Evolutionary conservation across 2,113 vertebrate genomes (phyloP), one percentile per base, ranked within the genome.

Genomic region (Chaetodon auriga): DNA sequence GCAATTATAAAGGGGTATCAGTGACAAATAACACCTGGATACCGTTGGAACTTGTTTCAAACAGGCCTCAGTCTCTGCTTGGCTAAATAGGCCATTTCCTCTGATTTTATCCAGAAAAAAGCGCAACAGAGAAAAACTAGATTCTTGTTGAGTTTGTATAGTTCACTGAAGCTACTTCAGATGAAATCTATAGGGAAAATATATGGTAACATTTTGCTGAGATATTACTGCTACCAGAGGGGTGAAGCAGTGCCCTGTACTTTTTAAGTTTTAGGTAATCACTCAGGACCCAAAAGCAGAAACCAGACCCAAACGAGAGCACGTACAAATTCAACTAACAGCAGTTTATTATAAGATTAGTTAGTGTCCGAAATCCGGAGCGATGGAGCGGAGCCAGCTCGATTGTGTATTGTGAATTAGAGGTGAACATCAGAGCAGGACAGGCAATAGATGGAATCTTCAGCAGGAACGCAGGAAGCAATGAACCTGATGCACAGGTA

Each of bases 1-100:
- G 68, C 57, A 66, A 36, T 77, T 87, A 65, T 70, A 68, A 86
- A 72, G 62, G 48, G 38, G 8, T 51, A 58, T 75, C 43, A 30
- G 66, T 74, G 71, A 77, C 64, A 61, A 38, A 75, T 23, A 69
- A 69, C 25, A 72, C 1, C 8, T 38, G 49, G 54, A 16, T 30
- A 6, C 25, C 48, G 41, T n/a, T 12, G 54, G 61, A 80, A 68
- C 63, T 7, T 66, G 71, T 87, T 70, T 78, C 69, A 78, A 81
- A 75, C 49, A 25, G 21, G 49, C 19, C n/a, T 73, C n/a, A 6
- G 54, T 73, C 25, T 75, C 60, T 21, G 11, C 57, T 54, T n/a
- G 54, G 36, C 43, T 75, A 7, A 21, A 4, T 43, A 19, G 5
- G 16, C 54, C n/a, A 8, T 30, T 36, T 41, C 12, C 66, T 53